These are phyloP conservation scores for Lepidurus arcticus DNA, from an alignment of 1,140 invertebrate genomes.

Conservation along the genomic window DNA sequence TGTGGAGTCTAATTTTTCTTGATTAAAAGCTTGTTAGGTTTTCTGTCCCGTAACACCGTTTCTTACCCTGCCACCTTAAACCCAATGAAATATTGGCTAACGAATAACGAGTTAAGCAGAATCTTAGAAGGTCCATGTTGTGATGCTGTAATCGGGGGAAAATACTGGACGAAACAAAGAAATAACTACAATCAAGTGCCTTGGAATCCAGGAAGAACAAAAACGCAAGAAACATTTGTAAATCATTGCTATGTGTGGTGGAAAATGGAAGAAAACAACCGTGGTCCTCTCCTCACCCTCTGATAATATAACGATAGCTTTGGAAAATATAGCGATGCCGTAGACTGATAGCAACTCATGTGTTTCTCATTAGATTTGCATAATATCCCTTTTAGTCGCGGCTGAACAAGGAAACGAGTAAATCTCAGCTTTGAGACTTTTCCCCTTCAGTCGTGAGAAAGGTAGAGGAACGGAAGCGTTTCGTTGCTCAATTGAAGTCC, in stretches of 20 bases:
- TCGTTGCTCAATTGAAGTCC: background rate
- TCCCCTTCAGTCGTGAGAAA: background rate
- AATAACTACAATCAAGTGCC: background rate
- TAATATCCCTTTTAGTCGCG: background rate
- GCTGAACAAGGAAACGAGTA: background rate
- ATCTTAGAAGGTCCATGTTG: background rate
- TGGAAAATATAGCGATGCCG: slow-evolving; percentile 15
- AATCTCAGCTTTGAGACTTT: background rate
- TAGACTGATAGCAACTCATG: background rate
- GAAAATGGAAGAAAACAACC: background rate
- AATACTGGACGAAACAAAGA: background rate
- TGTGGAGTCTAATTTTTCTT: background rate
- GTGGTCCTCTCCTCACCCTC: slow-evolving; percentile 28
- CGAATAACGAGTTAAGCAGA: slow-evolving; percentile 4
- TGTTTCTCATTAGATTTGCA: background rate
- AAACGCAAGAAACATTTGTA: slow-evolving; percentile 20
- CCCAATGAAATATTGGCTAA: background rate
- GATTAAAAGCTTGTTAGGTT: slow-evolving; percentile 19
- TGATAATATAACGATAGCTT: slow-evolving; percentile 18
- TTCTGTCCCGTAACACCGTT: background rate
- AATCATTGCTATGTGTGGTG: slow-evolving; percentile 25
- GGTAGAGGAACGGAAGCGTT: background rate
- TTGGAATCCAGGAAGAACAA: slow-evolving; percentile 28
- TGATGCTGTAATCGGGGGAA: background rate
- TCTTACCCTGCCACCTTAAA: background rate